Evolutionary conservation across 2,888 invertebrate genomes (phyloP).

Genomic region (Drosophila dives): DNA sequence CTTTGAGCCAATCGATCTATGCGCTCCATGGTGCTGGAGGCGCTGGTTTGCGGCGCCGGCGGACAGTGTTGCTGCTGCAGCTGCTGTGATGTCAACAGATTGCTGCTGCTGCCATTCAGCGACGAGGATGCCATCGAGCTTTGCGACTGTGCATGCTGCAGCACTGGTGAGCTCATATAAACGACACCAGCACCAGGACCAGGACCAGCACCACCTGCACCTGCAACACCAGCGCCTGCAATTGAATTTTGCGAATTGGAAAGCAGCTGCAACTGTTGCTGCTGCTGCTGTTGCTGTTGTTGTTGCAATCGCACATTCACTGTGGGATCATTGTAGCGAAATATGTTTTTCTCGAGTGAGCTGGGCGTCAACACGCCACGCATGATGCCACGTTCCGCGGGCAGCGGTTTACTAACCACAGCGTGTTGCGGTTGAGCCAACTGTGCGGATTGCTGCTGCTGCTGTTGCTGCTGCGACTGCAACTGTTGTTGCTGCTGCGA

Average conservation of each 20-base stretch:
- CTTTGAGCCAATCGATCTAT: constrained; percentile 65
- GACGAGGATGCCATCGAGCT: constrained; percentile 84
- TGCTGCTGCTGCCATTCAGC: constrained; percentile 77
- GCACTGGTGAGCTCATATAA: constrained; percentile 67
- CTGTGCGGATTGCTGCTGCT: constrained; percentile 7
- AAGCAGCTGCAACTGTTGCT: constrained; percentile 66
- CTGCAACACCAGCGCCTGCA: constrained; percentile 33
- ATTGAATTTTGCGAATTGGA: constrained; percentile 83
- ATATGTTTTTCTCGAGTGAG: constrained; percentile 84
- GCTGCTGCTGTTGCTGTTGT: constrained; percentile 70
- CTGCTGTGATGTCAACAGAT: constrained; percentile 60
- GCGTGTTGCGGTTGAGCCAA: constrained; percentile 83
- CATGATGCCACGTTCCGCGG: constrained; percentile 84
- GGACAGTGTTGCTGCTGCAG: constrained; percentile 78
- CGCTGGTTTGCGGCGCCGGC: constrained; percentile 80
- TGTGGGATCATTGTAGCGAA: constrained; percentile 85
- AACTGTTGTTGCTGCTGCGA: constrained; percentile 22
- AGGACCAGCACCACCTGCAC: constrained; percentile 4
- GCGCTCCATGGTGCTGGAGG: constrained; percentile 81
- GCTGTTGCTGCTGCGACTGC: constrained; percentile 68
- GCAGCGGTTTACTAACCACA: constrained; percentile 80
- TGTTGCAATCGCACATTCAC: constrained; percentile 81
- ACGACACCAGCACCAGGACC: constrained; percentile 47
- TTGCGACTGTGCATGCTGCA: constrained; percentile 85
- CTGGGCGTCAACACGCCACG: constrained; percentile 84